Evolutionary conservation across 2,113 vertebrate genomes (phyloP), one percentile per base, ranked within the genome.

Genomic region (Poeciliopsis turrubarensis): DNA sequence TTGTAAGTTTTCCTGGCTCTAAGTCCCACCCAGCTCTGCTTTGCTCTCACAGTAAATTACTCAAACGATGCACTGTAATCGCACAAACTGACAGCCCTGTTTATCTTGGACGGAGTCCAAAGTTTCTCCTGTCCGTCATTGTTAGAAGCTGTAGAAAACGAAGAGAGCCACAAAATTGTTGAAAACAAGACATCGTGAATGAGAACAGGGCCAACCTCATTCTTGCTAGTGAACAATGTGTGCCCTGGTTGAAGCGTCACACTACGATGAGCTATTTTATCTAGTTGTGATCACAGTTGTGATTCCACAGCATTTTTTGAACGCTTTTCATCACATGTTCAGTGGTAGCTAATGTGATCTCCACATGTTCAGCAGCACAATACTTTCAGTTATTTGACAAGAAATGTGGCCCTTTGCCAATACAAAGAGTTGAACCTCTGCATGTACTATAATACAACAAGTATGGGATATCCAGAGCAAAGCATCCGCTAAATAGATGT

Each of bases 51-150:
- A 47, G 31, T 62, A 67, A 87, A 84, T 69, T 72, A 84, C 82
- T 89, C 68, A 41, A 70, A 86, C 57, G 77, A 44, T 75, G 72
- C 75, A 37, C 84, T 71, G 68, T 81, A 82, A 87, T 89, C 80
- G 77, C 81, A 81, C 67, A 34, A 72, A 74, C 71, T 8, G 65
- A 73, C 72, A 62, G 39, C 51, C 47, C n/a, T 89, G 87, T 92
- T 91, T 89, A 67, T 81, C 67, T 90, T 92, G 91, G 87, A 82
- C 11, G 25, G 1, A 26, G 62, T 66, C 77, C 70, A 29, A 29
- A 72, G 62, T 81, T 77, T 80, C 77, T 2, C 68, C n/a, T 72
- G 75, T 87, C 86, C 83, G 44, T 85, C 68, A 80, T 10, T 9
- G 63, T 30, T 4, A 71, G 76, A 37, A 44, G 60, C 54, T 34